phyloP scores from a whole-genome alignment of 2,797 vertebrate genomes.

The Gadopsis bispinosus region DNA sequence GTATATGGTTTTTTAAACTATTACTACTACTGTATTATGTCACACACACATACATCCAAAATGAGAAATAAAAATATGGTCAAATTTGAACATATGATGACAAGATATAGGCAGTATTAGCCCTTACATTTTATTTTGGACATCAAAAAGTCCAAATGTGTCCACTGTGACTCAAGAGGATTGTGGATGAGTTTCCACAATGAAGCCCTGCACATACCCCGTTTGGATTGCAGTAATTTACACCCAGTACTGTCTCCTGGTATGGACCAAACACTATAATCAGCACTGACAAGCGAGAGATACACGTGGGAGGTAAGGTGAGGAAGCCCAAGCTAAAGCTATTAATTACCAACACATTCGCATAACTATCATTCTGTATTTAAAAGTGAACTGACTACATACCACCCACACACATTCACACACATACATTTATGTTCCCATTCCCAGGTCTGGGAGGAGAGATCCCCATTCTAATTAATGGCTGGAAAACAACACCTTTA shows the following conservation, averaged over 20 bases:
- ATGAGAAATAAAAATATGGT: background rate
- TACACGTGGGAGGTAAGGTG: slow-evolving; percentile 19
- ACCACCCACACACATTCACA: background rate
- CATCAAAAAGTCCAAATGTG: background rate
- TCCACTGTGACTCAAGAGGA: background rate
- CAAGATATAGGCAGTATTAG: background rate
- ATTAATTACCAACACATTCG: slow-evolving; percentile 52
- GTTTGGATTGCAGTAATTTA: background rate
- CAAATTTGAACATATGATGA: background rate
- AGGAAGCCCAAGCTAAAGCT: slow-evolving; percentile 26
- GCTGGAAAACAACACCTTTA: slow-evolving; percentile 61
- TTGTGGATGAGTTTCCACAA: background rate
- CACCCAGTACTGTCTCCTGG: background rate
- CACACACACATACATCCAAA: background rate
- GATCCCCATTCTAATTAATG: slow-evolving; percentile 66
- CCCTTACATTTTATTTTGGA: background rate
- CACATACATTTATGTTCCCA: slow-evolving; percentile 11
- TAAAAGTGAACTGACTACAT: slow-evolving; percentile 28
- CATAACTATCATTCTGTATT: slow-evolving; percentile 27
- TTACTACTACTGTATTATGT: background rate
- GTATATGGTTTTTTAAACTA: background rate
- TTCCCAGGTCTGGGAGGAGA: slow-evolving; percentile 32
- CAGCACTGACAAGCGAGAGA: slow-evolving; percentile 2
- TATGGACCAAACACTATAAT: slow-evolving; percentile 29
- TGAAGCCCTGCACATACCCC: background rate